These are phyloP conservation scores for Paramisgurnus dabryanus DNA, from an alignment of 2,113 vertebrate genomes.

Conservation along the genomic window DNA sequence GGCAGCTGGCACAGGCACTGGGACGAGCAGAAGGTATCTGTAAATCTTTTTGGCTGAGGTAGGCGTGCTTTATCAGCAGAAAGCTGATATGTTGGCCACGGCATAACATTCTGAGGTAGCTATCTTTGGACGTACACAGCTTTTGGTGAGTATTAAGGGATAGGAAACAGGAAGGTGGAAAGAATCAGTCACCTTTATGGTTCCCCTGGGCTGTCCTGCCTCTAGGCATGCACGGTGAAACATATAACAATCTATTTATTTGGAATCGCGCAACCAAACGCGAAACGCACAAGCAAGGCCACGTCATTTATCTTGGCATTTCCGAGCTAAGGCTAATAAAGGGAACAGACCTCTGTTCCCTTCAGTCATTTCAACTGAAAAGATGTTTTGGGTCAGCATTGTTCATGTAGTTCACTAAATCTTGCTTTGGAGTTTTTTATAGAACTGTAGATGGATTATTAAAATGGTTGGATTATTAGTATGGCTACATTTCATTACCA, in stretches of 20 bases:
- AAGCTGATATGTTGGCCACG: constrained; percentile 53
- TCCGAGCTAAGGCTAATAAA: constrained; percentile 41
- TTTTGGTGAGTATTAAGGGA: constrained; percentile 48
- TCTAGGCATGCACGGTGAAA: constrained; percentile 57
- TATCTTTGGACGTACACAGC: constrained; percentile 70
- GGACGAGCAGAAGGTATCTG: constrained; percentile 41
- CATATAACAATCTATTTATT: constrained; percentile 50
- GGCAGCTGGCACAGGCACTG: constrained; percentile 58
- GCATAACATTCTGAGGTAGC: constrained; percentile 72
- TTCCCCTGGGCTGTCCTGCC: constrained; percentile 57
- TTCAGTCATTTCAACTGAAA: constrained; percentile 20
- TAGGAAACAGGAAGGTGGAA: constrained; percentile 18
- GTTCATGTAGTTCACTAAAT: not conserved
- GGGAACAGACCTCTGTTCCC: constrained; percentile 29
- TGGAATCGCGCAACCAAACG: constrained; percentile 55
- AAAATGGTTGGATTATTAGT: constrained; percentile 29
- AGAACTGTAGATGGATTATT: not conserved
- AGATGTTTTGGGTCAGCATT: not conserved
- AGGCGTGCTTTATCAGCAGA: constrained; percentile 61
- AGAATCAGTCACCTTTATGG: constrained; percentile 30
- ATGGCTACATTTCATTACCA: constrained; percentile 54
- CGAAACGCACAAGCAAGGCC: constrained; percentile 57
- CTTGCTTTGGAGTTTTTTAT: not conserved
- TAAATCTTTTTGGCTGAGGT: constrained; percentile 62
- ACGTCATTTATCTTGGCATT: constrained; percentile 58